Evolutionary conservation across 2,888 invertebrate genomes (phyloP).

Genomic region (Tillus elongatus): DNA sequence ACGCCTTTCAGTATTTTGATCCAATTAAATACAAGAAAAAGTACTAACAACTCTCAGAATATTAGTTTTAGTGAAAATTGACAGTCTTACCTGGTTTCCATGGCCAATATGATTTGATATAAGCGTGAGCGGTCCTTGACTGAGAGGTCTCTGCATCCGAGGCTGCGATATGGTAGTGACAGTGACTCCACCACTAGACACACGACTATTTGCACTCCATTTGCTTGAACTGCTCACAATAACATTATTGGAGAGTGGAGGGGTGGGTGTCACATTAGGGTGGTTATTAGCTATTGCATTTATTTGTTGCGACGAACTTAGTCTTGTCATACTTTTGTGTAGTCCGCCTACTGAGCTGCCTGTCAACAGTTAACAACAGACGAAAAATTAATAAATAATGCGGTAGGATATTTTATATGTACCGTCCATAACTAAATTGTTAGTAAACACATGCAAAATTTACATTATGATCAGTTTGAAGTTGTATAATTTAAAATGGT

Average conservation of each 20-base stretch:
- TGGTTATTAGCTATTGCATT: slow-evolving; percentile 38
- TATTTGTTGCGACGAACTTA: slow-evolving; percentile 70
- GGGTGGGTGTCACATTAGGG: slow-evolving; percentile 25
- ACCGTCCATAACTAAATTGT: no score
- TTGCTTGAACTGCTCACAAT: slow-evolving; percentile 46
- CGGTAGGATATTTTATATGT: no score
- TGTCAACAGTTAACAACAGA: no score
- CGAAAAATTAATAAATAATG: no score
- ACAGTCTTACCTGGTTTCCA: slow-evolving; percentile 31
- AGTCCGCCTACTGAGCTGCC: slow-evolving; percentile 67
- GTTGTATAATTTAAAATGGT: no score
- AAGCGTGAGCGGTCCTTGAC: slow-evolving; percentile 46
- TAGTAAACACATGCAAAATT: no score
- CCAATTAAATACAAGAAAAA: no score
- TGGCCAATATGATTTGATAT: slow-evolving; percentile 27
- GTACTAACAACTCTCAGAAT: no score
- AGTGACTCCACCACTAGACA: slow-evolving; percentile 52
- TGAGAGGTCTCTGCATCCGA: slow-evolving; percentile 42
- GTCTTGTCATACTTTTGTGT: slow-evolving; percentile 73
- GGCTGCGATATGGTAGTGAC: slow-evolving; percentile 55
- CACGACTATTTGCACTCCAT: slow-evolving; percentile 45
- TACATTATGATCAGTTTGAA: no score
- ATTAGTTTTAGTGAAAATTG: no score
- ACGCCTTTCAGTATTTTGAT: no score
- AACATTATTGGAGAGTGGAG: slow-evolving; percentile 44